A percentile compares a stretch with the other conserved stretches of the same genome.
These are phyloP conservation scores for Tetragonisca angustula DNA, from an alignment of 2,888 invertebrate species.

Conservation along the genomic window DNA sequence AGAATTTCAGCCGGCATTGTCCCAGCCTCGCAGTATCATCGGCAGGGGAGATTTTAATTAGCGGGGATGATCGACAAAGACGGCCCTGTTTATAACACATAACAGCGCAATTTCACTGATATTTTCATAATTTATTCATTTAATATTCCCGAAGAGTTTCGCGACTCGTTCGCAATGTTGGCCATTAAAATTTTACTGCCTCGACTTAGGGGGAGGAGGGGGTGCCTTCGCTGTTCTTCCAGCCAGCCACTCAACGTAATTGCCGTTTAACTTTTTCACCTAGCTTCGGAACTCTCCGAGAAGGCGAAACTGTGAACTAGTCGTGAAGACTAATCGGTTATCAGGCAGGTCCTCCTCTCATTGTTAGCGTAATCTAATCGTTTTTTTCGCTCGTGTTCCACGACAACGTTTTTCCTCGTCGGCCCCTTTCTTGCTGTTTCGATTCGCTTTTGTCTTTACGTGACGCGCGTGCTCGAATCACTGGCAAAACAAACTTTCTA, in stretches of 20 bases:
- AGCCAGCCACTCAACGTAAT: slow-evolving; percentile 26
- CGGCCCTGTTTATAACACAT: neutral
- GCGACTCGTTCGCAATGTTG: neutral
- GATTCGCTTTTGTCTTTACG: slow-evolving; percentile 11
- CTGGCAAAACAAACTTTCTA: neutral
- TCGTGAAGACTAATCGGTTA: neutral
- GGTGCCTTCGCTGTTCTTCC: too few relatives aligned
- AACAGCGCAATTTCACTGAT: neutral
- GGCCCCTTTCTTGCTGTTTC: neutral
- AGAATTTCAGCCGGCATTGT: neutral
- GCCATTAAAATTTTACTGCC: neutral
- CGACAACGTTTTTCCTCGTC: neutral
- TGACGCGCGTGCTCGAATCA: too few relatives aligned
- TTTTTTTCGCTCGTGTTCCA: neutral
- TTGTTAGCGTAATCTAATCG: slow-evolving; percentile 9
- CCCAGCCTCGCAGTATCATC: neutral
- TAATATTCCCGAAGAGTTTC: neutral
- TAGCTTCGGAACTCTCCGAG: neutral
- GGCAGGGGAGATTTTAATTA: neutral
- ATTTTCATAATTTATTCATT: slow-evolving; percentile 8
- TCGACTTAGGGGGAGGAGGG: neutral
- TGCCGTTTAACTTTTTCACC: slow-evolving; percentile 22
- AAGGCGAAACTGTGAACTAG: slow-evolving; percentile 1
- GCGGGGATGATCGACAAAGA: too few relatives aligned
- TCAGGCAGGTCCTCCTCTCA: too few relatives aligned